phyloP scores from a whole-genome alignment of 2,888 invertebrate genomes.

The Busseola fusca region DNA sequence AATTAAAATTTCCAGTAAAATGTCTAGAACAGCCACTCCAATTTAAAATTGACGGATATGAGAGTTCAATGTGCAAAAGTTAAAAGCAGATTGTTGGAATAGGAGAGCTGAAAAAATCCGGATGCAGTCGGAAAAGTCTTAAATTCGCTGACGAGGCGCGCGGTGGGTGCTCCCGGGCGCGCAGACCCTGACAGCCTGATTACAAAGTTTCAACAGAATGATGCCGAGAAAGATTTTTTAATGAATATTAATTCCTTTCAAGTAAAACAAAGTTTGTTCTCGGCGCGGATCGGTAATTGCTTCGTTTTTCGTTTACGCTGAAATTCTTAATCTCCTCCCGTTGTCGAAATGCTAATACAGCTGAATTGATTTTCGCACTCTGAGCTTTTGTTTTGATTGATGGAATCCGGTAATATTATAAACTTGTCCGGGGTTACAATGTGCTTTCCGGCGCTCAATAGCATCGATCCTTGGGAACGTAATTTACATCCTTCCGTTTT shows the following conservation, averaged over 20 bases:
- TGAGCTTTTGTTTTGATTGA: slow-evolving; percentile 62
- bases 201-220: slow-evolving; percentile 86
- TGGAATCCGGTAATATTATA: slow-evolving; percentile 60
- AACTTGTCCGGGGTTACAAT: slow-evolving; percentile 48
- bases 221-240: slow-evolving; percentile 86
- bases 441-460: slow-evolving; percentile 41
- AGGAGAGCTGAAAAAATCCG: slow-evolving; percentile 79
- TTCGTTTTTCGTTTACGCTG: slow-evolving; percentile 79
- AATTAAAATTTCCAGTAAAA: slow-evolving; percentile 68
- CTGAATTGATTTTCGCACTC: slow-evolving; percentile 65
- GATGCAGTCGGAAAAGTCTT: slow-evolving; percentile 79
- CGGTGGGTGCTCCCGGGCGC: slow-evolving; percentile 48
- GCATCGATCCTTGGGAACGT: slow-evolving; percentile 30
- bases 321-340: slow-evolving; percentile 77
- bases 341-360: slow-evolving; percentile 72
- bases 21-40: slow-evolving; percentile 44
- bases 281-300: slow-evolving; percentile 84
- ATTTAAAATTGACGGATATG: slow-evolving; percentile 65
- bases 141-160: slow-evolving; percentile 79
- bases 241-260: slow-evolving; percentile 88
- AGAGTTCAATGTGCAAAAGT: slow-evolving; percentile 60
- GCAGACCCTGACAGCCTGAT: slow-evolving; percentile 78
- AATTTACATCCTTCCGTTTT: slow-evolving; percentile 32
- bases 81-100: slow-evolving; percentile 73
- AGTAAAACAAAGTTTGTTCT: slow-evolving; percentile 86